These are phyloP conservation scores for Aphidius gifuensis DNA, from an alignment of 1,140 invertebrate genomes.

Conservation along the genomic window DNA sequence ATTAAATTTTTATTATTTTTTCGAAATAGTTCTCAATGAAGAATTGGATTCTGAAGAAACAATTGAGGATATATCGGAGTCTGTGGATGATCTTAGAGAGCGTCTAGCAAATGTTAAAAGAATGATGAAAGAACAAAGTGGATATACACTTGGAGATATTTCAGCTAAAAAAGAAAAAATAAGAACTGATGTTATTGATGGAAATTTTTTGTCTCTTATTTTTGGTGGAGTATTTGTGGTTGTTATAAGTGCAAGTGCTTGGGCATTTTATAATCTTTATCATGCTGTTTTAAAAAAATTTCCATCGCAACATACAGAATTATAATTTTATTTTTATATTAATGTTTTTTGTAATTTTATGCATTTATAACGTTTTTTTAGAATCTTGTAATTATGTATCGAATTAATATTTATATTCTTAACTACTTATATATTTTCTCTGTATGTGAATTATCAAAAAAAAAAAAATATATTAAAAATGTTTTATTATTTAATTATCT, in stretches of 20 bases:
- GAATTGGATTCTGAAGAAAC: slow-evolving; percentile 36
- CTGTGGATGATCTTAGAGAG: slow-evolving; percentile 74
- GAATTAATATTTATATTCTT: no score
- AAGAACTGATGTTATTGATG: slow-evolving; percentile 69
- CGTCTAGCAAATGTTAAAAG: slow-evolving; percentile 74
- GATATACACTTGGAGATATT: slow-evolving; percentile 52
- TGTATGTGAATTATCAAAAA: no score
- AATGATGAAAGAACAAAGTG: slow-evolving; percentile 70
- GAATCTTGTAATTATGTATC: no score
- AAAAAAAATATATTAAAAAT: no score
- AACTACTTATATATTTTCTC: no score
- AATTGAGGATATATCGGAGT: slow-evolving; percentile 64
- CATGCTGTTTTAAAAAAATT: slow-evolving; percentile 78
- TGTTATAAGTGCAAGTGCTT: slow-evolving; percentile 75
- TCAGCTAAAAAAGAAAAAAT: slow-evolving; percentile 50
- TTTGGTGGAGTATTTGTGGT: slow-evolving; percentile 72
- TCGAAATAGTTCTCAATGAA: slow-evolving; percentile 24
- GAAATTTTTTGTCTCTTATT: slow-evolving; percentile 74
- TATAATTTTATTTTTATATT: slow-evolving; percentile 52
- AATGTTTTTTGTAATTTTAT: no score
- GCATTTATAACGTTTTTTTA: no score
- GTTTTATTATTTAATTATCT: no score
- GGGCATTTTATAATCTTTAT: slow-evolving; percentile 81
- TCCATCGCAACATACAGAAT: slow-evolving; percentile 70
- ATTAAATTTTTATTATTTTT: not conserved